Evolutionary conservation across 2,797 vertebrate genomes (phyloP), one percentile per base, ranked within the genome.

Genomic region (Rousettus madagascariensis): DNA sequence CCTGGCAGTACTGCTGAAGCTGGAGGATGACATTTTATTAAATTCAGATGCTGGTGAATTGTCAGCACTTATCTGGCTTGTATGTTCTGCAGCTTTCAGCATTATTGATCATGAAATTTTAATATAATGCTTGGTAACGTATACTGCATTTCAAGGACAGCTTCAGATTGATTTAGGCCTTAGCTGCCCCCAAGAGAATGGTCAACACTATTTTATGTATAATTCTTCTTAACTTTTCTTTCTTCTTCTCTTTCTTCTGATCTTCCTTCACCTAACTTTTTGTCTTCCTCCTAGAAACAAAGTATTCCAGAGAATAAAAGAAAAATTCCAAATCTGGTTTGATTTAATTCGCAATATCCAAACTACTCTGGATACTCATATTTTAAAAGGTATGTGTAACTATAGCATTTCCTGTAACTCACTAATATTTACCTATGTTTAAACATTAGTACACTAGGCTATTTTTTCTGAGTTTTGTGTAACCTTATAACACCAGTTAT

Each of bases 81-180:
- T 20, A 20, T 92, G 82, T 86, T 98, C 90, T 94, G 92, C 96
- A 97, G 97, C 96, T 98, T 98, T 98, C 97, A 98, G 97, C 93
- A 51, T 96, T 98, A 98, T 97, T 98, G 98, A 98, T 98, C 98
- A 98, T 98, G 96, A 98, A 98, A 98, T 98, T 98, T 98, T 98
- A 98, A 98, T 98, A 98, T 97, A 98, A 98, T 97, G 96, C 97
- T 98, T 98, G 98, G 97, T 98, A 98, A 98, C 0, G 2, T 97
- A 98, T 95, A 74, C 86, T 97, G 93, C 95, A 97, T 98, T 98
- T 98, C 97, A 98, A 98, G 93, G 98, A 97, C 63, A 85, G 72
- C 51, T 71, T 87, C 49, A 1, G 38, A 98, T 96, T 98, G 97
- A 98, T 98, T 98, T 95, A 97, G 91, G 97, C 69, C 51, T 94